Evolutionary conservation across 37 sponge, comb jelly and placozoan genomes (phyloP).

Genomic region (Cliona cf. orientalis): DNA sequence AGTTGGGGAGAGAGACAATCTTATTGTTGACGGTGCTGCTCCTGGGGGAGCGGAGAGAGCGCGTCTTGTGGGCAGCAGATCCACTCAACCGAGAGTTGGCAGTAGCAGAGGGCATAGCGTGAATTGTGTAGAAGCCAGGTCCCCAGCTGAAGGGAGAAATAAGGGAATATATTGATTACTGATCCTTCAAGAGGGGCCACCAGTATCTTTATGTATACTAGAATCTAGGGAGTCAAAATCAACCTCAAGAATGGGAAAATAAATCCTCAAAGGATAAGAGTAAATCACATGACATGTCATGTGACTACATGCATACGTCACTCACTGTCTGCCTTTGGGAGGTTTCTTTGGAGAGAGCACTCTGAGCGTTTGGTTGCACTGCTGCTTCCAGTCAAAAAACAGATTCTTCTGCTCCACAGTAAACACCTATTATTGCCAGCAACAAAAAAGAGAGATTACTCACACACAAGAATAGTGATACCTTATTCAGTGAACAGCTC

Average conservation of each 20-base stretch:
- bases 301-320: not conserved
- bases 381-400: constrained; percentile 80
- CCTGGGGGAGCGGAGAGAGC: constrained; percentile 18
- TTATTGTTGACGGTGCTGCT: constrained; percentile 3
- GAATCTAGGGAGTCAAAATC: too few relatives aligned
- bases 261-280: too few relatives aligned
- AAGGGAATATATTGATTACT: not conserved
- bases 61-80: not conserved
- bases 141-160: constrained; percentile 8
- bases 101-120: constrained; percentile 8
- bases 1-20: constrained; percentile 23
- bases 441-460: not conserved
- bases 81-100: not conserved
- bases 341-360: constrained; percentile 56
- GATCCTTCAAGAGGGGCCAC: not conserved
- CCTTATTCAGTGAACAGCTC: not conserved
- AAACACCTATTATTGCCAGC: constrained; percentile 63
- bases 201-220: too few relatives aligned
- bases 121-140: constrained; percentile 1
- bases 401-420: constrained; percentile 65
- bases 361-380: constrained; percentile 65
- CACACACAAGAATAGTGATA: not conserved
- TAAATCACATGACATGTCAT: too few relatives aligned
- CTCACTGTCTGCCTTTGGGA: constrained; percentile 55
- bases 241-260: too few relatives aligned